Evolutionary conservation across 2,113 vertebrate genomes (phyloP).

Genomic region (Gymnarchus niloticus): DNA sequence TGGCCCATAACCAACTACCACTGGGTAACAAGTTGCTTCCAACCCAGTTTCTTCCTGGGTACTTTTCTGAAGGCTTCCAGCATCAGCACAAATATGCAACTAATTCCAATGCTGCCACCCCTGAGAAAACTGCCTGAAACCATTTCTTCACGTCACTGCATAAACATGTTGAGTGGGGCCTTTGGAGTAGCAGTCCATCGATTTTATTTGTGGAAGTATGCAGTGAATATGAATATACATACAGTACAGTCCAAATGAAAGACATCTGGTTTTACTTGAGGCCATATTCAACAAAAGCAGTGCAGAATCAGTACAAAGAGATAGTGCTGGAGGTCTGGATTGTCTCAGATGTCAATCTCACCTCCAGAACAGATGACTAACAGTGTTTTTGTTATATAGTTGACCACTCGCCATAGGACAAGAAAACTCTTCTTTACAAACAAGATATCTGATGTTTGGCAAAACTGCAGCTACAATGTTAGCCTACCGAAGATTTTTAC

Average conservation of each 20-base stretch:
- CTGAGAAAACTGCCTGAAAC: not conserved
- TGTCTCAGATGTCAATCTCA: slow-evolving; percentile 38
- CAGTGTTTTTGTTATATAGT: slow-evolving; percentile 38
- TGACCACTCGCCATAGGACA: slow-evolving; percentile 30
- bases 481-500: not conserved
- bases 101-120: slow-evolving; percentile 41
- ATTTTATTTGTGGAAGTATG: slow-evolving; percentile 53
- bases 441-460: slow-evolving; percentile 18
- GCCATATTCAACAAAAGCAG: slow-evolving; percentile 45
- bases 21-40: slow-evolving; percentile 60
- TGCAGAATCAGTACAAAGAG: slow-evolving; percentile 39
- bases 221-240: slow-evolving; percentile 39
- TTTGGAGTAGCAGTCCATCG: slow-evolving; percentile 41
- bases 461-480: not conserved
- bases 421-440: slow-evolving; percentile 1
- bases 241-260: slow-evolving; percentile 38
- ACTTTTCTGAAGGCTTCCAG: slow-evolving; percentile 55
- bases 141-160: slow-evolving; percentile 22
- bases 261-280: slow-evolving; percentile 54
- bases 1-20: slow-evolving; percentile 30
- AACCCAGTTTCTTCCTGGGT: slow-evolving; percentile 36
- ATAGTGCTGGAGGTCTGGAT: slow-evolving; percentile 36
- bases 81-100: not conserved
- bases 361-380: slow-evolving; percentile 42
- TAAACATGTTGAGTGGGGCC: slow-evolving; percentile 37